phyloP scores from a whole-genome alignment of 2,113 vertebrate species.

The Odocoileus virginianus region DNA sequence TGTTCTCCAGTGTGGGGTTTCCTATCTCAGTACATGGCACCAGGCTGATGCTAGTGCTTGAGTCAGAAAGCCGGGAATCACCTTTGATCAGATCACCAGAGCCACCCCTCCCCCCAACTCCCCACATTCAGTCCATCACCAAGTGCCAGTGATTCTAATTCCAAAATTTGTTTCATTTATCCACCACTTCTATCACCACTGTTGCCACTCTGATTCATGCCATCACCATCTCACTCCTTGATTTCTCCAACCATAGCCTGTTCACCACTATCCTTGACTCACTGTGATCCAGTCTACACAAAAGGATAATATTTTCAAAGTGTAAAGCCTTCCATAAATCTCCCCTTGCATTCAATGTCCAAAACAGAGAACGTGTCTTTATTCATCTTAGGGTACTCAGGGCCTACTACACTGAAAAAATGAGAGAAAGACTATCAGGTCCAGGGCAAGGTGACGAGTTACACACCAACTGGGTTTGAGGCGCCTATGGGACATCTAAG shows the following conservation, averaged over 20 bases:
- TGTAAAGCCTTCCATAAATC: neutral
- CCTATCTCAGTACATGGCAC: neutral
- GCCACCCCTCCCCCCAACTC: neutral
- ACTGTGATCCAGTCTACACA: neutral
- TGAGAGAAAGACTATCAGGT: neutral
- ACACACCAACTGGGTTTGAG: neutral
- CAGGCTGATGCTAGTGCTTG: neutral
- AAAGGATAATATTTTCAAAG: neutral
- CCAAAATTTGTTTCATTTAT: neutral
- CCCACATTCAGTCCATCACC: neutral
- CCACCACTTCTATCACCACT: neutral
- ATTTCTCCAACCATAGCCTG: neutral
- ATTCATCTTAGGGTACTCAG: neutral
- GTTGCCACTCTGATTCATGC: neutral
- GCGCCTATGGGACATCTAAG: neutral
- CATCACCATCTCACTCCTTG: neutral
- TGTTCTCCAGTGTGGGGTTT: neutral
- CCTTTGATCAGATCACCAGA: neutral
- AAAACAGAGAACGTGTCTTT: neutral
- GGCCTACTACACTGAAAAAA: neutral
- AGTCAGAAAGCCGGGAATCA: neutral
- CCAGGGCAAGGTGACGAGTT: neutral
- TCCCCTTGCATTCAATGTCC: neutral
- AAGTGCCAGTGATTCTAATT: neutral
- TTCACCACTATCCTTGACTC: neutral